Conservation (phyloP, 2,888 invertebrate species). For the Diarsia rubi region DNA sequence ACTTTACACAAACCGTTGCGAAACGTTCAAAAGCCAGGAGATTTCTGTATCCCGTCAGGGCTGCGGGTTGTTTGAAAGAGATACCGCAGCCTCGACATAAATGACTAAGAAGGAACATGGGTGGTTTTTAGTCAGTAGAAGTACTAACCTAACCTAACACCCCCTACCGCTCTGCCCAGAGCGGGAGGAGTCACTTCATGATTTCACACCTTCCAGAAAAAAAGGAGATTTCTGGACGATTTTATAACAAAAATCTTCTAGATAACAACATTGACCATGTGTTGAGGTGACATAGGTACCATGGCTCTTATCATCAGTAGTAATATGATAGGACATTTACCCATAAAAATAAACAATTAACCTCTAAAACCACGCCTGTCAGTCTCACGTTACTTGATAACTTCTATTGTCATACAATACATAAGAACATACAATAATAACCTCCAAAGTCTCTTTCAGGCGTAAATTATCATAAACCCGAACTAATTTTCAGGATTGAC, state of each 20-base stretch:
- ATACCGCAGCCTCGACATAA: no score
- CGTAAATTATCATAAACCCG: slow-evolving; percentile 24
- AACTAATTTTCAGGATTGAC: slow-evolving; percentile 52
- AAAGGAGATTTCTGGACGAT: not conserved
- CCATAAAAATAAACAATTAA: slow-evolving; percentile 18
- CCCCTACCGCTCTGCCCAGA: no score
- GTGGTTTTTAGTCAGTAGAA: no score
- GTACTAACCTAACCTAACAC: no score
- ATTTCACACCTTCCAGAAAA: no score
- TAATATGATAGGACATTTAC: slow-evolving; percentile 20
- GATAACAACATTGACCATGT: slow-evolving; percentile 19
- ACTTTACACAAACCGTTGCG: no score
- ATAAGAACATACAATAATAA: slow-evolving; percentile 13
- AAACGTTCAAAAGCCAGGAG: no score
- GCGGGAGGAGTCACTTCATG: no score
- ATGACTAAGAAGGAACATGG: no score
- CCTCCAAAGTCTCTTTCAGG: slow-evolving; percentile 23
- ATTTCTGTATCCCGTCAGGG: no score
- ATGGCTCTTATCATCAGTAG: slow-evolving; percentile 8
- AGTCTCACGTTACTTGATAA: slow-evolving; percentile 28
- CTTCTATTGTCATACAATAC: slow-evolving; percentile 9
- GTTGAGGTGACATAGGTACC: slow-evolving; percentile 9
- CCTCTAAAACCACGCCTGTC: slow-evolving; percentile 8
- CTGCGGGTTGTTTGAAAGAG: no score
- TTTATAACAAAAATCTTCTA: not conserved